A percentile compares a stretch with the other conserved stretches of the same genome.
Conservation (phyloP, 2,797 vertebrate species). For the Micromesistius poutassou region DNA sequence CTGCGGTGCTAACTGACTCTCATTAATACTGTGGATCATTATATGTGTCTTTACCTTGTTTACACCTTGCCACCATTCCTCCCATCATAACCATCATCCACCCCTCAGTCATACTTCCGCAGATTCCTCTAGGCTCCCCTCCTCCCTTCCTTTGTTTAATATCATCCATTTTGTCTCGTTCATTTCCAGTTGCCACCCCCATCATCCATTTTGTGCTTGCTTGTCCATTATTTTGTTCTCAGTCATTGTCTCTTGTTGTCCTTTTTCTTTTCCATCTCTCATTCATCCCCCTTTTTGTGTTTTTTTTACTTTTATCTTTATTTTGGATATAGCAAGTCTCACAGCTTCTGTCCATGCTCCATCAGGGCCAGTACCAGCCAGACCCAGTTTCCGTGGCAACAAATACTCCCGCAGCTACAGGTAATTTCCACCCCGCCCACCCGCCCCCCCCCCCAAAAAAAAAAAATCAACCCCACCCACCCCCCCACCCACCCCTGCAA, state of each 20-base stretch:
- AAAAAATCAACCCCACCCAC: too few relatives aligned
- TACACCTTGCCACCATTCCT: slow-evolving; percentile 54
- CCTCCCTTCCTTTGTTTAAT: slow-evolving; percentile 41
- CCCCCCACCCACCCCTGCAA: neutral
- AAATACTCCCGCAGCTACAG: slow-evolving; percentile 99
- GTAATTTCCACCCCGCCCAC: slow-evolving; percentile 72
- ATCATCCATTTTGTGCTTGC: slow-evolving; percentile 74
- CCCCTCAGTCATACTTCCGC: slow-evolving; percentile 58
- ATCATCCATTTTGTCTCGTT: slow-evolving; percentile 70
- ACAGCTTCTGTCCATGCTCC: slow-evolving; percentile 98
- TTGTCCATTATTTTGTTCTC: slow-evolving; percentile 70
- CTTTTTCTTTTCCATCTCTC: slow-evolving; percentile 61
- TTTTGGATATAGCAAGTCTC: slow-evolving; percentile 94
- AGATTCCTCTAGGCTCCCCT: slow-evolving; percentile 40
- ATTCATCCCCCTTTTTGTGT: slow-evolving; percentile 52
- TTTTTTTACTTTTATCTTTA: slow-evolving; percentile 58
- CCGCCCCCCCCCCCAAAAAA: slow-evolving; percentile 4
- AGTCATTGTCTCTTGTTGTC: slow-evolving; percentile 48
- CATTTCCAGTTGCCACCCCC: slow-evolving; percentile 59
- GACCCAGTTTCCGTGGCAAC: slow-evolving; percentile 99
- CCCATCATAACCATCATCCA: slow-evolving; percentile 44
- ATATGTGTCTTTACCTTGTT: slow-evolving; percentile 67
- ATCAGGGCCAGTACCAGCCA: slow-evolving; percentile 98
- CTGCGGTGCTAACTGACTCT: slow-evolving; percentile 54
- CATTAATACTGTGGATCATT: slow-evolving; percentile 62